Conservation (phyloP, 2,113 vertebrate species). For the Brachyistius frenatus region DNA sequence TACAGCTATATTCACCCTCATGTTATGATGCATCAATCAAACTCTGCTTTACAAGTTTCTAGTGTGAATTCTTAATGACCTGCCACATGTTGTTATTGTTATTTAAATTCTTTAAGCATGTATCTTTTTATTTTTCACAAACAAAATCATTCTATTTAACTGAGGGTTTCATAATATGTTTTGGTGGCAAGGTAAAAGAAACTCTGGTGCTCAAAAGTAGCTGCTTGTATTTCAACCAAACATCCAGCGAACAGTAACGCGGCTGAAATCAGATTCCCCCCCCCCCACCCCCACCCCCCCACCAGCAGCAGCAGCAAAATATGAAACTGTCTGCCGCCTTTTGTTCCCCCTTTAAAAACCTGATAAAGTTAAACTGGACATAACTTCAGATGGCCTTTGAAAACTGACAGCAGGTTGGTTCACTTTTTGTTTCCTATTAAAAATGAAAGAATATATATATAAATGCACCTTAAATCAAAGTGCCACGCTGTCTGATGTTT, state of each 20-base stretch:
- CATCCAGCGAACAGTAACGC: constrained; percentile 11
- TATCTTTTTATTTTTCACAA: background rate
- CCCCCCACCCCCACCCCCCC: background rate
- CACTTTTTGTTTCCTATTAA: background rate
- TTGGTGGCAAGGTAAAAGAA: no score
- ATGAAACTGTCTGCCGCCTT: constrained; percentile 16
- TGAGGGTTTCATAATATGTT: background rate
- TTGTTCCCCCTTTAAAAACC: background rate
- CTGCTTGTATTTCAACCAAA: constrained; percentile 15
- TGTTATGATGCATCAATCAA: background rate
- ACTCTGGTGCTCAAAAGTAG: background rate
- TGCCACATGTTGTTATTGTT: background rate
- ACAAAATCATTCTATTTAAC: background rate
- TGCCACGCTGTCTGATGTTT: background rate
- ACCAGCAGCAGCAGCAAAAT: constrained; percentile 2
- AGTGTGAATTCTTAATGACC: background rate
- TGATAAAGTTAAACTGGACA: background rate
- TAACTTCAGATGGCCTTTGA: background rate
- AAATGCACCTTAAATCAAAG: background rate
- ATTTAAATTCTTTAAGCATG: background rate
- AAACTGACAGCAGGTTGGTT: background rate
- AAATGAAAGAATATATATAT: background rate
- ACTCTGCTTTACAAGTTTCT: background rate
- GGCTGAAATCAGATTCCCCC: constrained; percentile 14
- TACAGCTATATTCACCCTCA: background rate